Conservation (phyloP, 2,888 invertebrate species). For the Dasypogon diadema region DNA sequence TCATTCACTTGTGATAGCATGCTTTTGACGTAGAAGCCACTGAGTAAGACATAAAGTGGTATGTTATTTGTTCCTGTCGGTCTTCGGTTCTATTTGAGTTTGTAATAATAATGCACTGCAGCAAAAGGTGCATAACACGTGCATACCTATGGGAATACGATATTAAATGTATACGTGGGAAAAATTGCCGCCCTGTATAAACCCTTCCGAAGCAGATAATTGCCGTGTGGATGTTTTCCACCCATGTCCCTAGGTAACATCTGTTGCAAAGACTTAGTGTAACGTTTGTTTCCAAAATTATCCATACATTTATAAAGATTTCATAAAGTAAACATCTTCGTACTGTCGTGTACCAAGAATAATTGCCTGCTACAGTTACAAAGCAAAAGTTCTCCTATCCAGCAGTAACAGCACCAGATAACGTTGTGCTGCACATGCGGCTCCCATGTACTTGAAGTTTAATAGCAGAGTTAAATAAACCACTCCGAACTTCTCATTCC, state of each 20-base stretch:
- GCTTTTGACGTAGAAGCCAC: no score
- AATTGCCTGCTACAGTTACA: slow-evolving; percentile 40
- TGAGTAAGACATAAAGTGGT: no score
- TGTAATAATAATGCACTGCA: no score
- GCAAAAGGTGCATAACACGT: no score
- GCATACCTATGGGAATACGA: no score
- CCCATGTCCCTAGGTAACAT: slow-evolving; percentile 9
- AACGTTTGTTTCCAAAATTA: neutral
- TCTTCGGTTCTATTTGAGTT: no score
- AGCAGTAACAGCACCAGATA: neutral
- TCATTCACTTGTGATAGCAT: no score
- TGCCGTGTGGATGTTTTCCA: no score
- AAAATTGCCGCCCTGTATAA: no score
- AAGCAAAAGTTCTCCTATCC: slow-evolving; percentile 13
- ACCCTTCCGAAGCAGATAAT: no score
- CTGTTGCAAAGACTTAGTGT: neutral
- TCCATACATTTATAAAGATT: slow-evolving; percentile 19
- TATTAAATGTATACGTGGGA: no score
- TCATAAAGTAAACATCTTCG: slow-evolving; percentile 39
- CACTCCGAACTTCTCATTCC: slow-evolving; percentile 33
- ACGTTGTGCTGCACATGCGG: slow-evolving; percentile 18
- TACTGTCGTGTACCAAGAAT: neutral
- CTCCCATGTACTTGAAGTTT: slow-evolving; percentile 31
- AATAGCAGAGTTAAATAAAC: slow-evolving; percentile 45
- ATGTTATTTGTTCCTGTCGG: no score